phyloP scores from a whole-genome alignment of 1,140 invertebrate species.

The Solenopsis fugax region DNA sequence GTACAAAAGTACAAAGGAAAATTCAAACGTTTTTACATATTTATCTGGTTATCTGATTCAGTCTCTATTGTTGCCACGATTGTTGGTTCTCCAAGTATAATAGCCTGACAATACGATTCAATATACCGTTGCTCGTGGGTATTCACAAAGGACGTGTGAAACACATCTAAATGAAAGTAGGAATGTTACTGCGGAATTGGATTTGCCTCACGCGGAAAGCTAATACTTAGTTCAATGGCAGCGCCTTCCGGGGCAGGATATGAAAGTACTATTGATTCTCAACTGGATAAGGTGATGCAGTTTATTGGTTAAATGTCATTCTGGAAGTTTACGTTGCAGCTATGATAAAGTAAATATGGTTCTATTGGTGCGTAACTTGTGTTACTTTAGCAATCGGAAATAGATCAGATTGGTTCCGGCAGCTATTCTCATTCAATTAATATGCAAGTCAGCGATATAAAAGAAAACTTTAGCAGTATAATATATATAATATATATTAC shows the following conservation, averaged over 20 bases:
- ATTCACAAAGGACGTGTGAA: conserved; percentile 26
- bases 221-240: conserved; percentile 14
- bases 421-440: conserved; percentile 18
- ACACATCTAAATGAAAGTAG: conserved; percentile 35
- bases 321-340: neutral
- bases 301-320: conserved; percentile 53
- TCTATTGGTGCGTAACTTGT: neutral
- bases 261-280: conserved; percentile 67
- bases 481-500: neutral
- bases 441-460: conserved; percentile 10
- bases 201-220: conserved; percentile 25
- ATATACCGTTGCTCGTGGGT: neutral
- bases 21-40: neutral
- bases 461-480: neutral
- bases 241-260: conserved; percentile 50
- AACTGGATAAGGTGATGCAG: conserved; percentile 47
- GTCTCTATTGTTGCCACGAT: neutral
- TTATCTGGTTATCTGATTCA: neutral
- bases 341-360: neutral
- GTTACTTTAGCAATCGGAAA: neutral
- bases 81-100: neutral
- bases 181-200: conserved; percentile 30
- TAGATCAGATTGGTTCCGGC: neutral
- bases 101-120: neutral
- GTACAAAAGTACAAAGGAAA: no score